These are phyloP conservation scores for Chionis minor DNA, from an alignment of 2,113 vertebrate genomes.

Conservation along the genomic window DNA sequence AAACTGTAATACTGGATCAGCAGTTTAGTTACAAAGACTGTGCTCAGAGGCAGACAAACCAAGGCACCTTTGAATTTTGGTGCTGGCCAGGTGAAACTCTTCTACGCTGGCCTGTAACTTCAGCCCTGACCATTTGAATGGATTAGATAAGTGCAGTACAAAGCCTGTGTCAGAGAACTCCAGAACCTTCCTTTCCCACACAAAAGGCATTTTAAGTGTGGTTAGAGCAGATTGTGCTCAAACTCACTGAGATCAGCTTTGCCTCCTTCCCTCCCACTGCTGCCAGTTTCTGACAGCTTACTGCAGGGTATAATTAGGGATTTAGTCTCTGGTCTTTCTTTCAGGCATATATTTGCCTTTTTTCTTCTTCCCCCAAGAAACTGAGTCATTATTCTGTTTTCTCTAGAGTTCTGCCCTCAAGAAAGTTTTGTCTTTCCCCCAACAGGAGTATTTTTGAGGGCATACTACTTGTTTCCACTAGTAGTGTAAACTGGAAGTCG, in stretches of 20 bases:
- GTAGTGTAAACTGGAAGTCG: background rate
- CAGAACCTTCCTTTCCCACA: constrained; percentile 32
- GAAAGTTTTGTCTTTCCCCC: constrained; percentile 12
- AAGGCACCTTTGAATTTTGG: background rate
- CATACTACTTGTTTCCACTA: background rate
- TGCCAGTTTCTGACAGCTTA: constrained; percentile 64
- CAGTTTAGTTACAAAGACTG: background rate
- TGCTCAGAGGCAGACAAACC: accelerated
- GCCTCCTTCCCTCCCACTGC: constrained; percentile 51
- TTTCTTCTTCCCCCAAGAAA: background rate
- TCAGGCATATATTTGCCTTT: background rate
- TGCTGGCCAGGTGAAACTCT: background rate
- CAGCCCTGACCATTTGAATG: background rate
- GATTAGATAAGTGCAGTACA: background rate
- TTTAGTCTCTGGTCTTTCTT: constrained; percentile 45
- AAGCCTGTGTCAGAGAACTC: background rate
- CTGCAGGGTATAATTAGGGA: constrained; percentile 63
- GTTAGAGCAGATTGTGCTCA: constrained; percentile 29
- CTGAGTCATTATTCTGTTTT: background rate
- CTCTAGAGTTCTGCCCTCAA: background rate
- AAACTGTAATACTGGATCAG: background rate
- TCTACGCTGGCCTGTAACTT: background rate
- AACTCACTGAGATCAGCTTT: constrained; percentile 41
- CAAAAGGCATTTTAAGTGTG: constrained; percentile 44
- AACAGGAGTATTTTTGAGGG: background rate